Percentiles rank a stretch among this genome's conserved stretches.
Conservation (phyloP, 2,888 invertebrate species). For the Tiliacea aurago region DNA sequence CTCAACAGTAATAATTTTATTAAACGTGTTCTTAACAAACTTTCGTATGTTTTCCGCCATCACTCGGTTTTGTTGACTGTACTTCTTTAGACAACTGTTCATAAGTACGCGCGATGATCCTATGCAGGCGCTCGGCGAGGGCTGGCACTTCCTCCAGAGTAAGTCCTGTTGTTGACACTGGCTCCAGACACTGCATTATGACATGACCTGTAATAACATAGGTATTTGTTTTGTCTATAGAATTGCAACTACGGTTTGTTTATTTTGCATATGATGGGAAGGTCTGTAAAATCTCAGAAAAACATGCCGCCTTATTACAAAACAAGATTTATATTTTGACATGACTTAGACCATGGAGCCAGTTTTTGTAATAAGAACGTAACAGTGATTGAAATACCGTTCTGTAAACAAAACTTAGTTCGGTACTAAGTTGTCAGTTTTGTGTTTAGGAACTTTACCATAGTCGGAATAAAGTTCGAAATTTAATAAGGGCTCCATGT, state of each 20-base stretch:
- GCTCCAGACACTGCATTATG: constrained; percentile 81
- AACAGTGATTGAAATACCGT: too few species aligned
- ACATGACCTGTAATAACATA: constrained; percentile 79
- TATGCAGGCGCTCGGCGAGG: constrained; percentile 77
- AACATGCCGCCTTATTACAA: too few species aligned
- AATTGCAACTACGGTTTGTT: background rate
- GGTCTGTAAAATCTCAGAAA: too few species aligned
- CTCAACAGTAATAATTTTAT: constrained; percentile 5
- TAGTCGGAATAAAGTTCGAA: too few species aligned
- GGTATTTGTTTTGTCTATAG: background rate
- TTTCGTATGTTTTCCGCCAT: constrained; percentile 10
- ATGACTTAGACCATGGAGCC: too few species aligned
- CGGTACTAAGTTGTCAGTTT: too few species aligned
- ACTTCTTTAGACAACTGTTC: constrained; percentile 78
- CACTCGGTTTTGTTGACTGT: constrained; percentile 1
- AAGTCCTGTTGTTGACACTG: constrained; percentile 81
- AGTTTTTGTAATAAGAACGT: too few species aligned
- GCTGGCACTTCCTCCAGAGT: constrained; percentile 78
- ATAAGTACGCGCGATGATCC: constrained; percentile 76
- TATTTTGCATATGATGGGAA: background rate
- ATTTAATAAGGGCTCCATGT: too few species aligned
- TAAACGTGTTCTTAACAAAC: constrained; percentile 3
- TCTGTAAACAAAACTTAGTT: too few species aligned
- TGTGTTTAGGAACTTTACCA: too few species aligned
- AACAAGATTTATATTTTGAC: too few species aligned